Percentiles rank a stretch among this genome's conserved stretches.
These are phyloP conservation scores for Campoplex nolae DNA, from an alignment of 2,888 invertebrate species.

Conservation along the genomic window DNA sequence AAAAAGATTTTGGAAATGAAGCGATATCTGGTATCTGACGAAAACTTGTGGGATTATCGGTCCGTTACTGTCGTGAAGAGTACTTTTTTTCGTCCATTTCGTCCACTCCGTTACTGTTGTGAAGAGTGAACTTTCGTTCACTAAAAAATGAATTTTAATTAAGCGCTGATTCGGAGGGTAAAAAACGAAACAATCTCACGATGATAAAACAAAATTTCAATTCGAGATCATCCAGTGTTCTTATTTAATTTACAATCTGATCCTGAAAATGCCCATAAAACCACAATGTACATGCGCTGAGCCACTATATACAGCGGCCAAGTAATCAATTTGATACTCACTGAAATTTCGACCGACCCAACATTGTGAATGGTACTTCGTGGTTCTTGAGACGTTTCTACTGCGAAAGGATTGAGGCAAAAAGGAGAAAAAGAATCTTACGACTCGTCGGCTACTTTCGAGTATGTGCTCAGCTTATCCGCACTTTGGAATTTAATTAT, in stretches of 20 bases:
- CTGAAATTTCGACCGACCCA: slow-evolving; percentile 3
- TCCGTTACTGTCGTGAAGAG: too few relatives aligned
- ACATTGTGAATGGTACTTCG: neutral
- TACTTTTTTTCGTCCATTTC: too few relatives aligned
- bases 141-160: neutral
- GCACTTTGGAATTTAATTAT: slow-evolving; percentile 54
- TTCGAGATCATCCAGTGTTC: too few relatives aligned
- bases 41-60: too few relatives aligned
- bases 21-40: too few relatives aligned
- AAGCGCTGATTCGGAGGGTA: neutral
- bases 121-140: neutral
- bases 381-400: slow-evolving; percentile 1
- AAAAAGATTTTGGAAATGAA: too few relatives aligned
- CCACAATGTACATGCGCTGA: neutral
- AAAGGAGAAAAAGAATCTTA: slow-evolving; percentile 14
- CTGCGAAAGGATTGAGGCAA: neutral
- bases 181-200: too few relatives aligned
- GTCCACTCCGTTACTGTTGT: too few relatives aligned
- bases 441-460: slow-evolving; percentile 8
- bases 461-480: slow-evolving; percentile 4
- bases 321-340: slow-evolving; percentile 22
- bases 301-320: neutral
- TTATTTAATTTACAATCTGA: slow-evolving; percentile 12
- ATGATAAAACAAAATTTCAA: too few relatives aligned
- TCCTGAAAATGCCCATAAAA: slow-evolving; percentile 13